These are phyloP conservation scores for Esox niger DNA, from an alignment of 2,113 vertebrate species.

Conservation along the genomic window DNA sequence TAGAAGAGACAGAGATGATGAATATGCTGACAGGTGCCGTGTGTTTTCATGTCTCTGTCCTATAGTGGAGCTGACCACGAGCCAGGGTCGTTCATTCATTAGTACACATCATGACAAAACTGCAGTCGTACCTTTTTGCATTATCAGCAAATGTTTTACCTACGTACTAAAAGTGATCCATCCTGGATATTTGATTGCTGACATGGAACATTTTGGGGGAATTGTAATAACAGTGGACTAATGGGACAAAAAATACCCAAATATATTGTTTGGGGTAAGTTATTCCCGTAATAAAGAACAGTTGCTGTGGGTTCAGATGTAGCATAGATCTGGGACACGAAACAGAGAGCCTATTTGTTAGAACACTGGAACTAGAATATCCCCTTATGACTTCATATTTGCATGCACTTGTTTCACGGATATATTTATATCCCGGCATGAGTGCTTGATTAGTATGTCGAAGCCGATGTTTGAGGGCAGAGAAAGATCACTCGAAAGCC, in stretches of 20 bases:
- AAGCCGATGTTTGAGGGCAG: neutral
- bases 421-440: conserved; percentile 3
- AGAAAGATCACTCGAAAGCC: neutral
- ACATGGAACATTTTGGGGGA: no score
- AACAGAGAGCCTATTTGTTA: neutral
- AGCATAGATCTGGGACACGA: neutral
- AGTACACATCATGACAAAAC: no score
- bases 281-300: no score
- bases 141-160: no score
- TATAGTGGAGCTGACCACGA: neutral
- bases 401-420: neutral
- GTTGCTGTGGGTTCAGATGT: neutral
- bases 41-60: conserved; percentile 6
- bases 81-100: no score
- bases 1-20: conserved; percentile 22
- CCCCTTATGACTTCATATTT: conserved; percentile 5
- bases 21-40: conserved; percentile 12
- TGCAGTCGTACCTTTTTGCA: no score
- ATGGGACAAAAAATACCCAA: no score
- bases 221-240: no score
- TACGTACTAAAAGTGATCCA: no score
- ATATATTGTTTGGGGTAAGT: no score
- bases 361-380: neutral
- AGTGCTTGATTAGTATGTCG: neutral
- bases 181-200: no score